These are phyloP conservation scores for Acyrthosiphon pisum DNA, from an alignment of 1,140 invertebrate species.

Conservation along the genomic window DNA sequence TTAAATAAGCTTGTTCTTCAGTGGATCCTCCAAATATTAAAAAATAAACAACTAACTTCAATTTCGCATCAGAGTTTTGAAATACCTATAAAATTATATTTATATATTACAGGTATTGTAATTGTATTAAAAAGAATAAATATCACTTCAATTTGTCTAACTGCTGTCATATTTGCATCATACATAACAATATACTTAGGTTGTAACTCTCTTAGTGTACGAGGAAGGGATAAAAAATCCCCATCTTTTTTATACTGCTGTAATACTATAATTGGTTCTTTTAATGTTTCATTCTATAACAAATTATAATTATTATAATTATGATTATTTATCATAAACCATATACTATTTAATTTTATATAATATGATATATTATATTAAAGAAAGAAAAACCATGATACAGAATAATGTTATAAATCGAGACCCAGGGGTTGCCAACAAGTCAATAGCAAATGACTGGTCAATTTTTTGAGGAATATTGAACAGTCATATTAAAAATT, in stretches of 20 bases:
- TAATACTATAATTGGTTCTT: constrained; percentile 72
- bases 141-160: constrained; percentile 84
- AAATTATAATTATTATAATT: background rate
- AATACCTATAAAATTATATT: constrained; percentile 70
- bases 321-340: background rate
- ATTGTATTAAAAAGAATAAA: constrained; percentile 1
- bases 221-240: constrained; percentile 73
- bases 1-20: constrained; percentile 95
- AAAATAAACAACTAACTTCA: constrained; percentile 81
- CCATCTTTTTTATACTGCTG: constrained; percentile 78
- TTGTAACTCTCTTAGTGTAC: constrained; percentile 71
- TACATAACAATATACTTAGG: constrained; percentile 91
- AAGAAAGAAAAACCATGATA: background rate
- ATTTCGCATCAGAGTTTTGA: constrained; percentile 69
- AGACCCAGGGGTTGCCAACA: too few species aligned
- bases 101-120: constrained; percentile 10
- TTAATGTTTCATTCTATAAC: constrained; percentile 53
- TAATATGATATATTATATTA: background rate
- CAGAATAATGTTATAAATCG: background rate
- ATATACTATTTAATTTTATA: background rate
- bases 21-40: constrained; percentile 88
- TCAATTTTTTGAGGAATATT: too few species aligned
- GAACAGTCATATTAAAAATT: too few species aligned
- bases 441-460: too few species aligned
- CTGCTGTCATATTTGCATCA: constrained; percentile 84